phyloP scores from a whole-genome alignment of 2,888 invertebrate genomes.

The Boloria selene region DNA sequence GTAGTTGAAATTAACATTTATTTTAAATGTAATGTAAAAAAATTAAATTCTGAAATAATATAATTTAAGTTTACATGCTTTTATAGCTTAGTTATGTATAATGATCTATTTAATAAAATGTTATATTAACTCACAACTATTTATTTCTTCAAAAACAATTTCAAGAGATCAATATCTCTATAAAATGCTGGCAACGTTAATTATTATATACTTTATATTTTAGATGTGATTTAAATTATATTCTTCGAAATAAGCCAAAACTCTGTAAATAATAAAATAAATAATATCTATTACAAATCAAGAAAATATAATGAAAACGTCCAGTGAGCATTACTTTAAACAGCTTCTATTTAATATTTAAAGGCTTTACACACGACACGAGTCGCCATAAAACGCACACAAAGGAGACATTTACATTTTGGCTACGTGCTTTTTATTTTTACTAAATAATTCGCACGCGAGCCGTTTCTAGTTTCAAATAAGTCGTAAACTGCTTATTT shows the following conservation, averaged over 20 bases:
- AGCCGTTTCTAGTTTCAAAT: not conserved
- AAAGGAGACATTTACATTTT: slow-evolving; percentile 56
- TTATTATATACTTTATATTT: no score
- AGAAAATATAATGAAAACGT: slow-evolving; percentile 37
- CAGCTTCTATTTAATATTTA: slow-evolving; percentile 45
- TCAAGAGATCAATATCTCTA: no score
- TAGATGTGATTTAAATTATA: no score
- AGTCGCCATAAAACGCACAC: slow-evolving; percentile 49
- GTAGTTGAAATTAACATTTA: not conserved
- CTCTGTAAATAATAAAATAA: not conserved
- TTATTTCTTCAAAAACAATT: no score
- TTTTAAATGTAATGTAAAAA: not conserved
- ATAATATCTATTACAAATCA: slow-evolving; percentile 24
- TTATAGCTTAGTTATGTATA: no score
- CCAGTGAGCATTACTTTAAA: slow-evolving; percentile 35
- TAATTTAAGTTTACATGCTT: no score
- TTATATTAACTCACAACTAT: no score
- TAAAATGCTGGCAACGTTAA: no score
- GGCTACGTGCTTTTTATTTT: slow-evolving; percentile 54
- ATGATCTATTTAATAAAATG: no score
- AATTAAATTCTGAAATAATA: no score
- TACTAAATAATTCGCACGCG: slow-evolving; percentile 42
- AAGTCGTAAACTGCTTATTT: not conserved
- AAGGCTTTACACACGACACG: slow-evolving; percentile 48
- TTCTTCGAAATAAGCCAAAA: not conserved